Base-by-base conservation (phyloP, 1,140 invertebrate species). In the Leptoteleia sp. region DNA sequence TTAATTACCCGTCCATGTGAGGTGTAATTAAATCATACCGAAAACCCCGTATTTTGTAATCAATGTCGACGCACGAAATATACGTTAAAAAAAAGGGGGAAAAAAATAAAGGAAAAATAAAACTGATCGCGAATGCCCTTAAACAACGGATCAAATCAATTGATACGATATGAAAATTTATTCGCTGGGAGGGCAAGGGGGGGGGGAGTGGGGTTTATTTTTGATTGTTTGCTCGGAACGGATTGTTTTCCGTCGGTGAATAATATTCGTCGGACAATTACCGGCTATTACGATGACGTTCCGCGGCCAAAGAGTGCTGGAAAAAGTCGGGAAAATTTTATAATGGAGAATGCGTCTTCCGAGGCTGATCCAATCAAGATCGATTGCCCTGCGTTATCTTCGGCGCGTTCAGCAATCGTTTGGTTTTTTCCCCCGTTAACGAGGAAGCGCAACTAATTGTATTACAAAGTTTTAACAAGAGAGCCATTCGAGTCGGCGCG, bases 381-480 rank as follows among this genome's bases (percentile, higher is more conserved):
- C 42, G 43, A 80, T 72, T 76, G 67, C 65, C 67, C 43, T 42
- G 71, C 47, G 52, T 76, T 80, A 71, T 75, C 50, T 79, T 75
- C 59, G 27, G 57, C 48, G 27, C 19, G 76, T 71, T 61, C 67
- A 73, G 65, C 72, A 47, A 71, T 80, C 77, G 68, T 80, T 80
- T 72, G 42, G 59, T 43, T 67, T 76, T 72, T 80, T 75, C n/a
- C n/a, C n/a, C n/a, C 65, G 67, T 80, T 80, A 76, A 80, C 77
- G 67, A 80, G 71, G 67, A 31, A 72, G 67, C 71, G 42, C 65
- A 76, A 62, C 71, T 80, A 80, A 80, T 76, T 80, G 77, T 68
- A 72, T 76, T 80, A 72, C 54, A 61, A 72, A 80, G 71, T 76
- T 76, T 80, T 75, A 75, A 79, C 64, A 70, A 71, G 70, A 59